These are phyloP conservation scores for Aphaenogaster ashmeadi DNA, from an alignment of 1,140 invertebrate genomes.

Conservation along the genomic window DNA sequence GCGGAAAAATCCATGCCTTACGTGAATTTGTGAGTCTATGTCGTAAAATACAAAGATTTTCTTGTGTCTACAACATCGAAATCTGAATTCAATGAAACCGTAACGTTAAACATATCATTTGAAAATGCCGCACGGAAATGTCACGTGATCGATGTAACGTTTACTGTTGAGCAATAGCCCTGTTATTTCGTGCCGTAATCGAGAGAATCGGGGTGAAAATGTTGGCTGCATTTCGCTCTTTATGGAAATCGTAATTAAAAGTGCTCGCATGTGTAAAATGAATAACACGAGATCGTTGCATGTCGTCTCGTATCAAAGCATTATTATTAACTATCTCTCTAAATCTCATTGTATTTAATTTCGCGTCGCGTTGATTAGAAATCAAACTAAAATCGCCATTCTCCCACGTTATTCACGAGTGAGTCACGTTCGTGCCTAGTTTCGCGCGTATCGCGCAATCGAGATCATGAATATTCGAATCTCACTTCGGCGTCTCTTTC, in stretches of 20 bases:
- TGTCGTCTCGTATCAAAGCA: not conserved
- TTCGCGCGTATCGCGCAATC: not conserved
- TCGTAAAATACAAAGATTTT: not conserved
- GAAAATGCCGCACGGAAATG: not conserved
- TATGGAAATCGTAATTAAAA: constrained; percentile 21
- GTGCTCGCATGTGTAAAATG: not conserved
- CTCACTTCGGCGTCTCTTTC: not conserved
- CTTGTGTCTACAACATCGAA: not conserved
- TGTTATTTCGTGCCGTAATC: constrained; percentile 14
- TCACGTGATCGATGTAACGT: constrained; percentile 7
- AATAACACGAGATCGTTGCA: not conserved
- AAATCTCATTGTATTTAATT: constrained; percentile 6
- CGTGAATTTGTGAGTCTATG: not conserved
- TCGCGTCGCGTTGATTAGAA: not conserved
- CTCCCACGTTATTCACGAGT: not conserved
- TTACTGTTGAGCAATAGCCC: constrained; percentile 8
- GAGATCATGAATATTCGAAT: not conserved
- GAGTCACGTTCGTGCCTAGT: not conserved
- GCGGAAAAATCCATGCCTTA: not conserved
- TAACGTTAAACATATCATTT: not conserved
- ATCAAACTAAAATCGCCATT: not conserved
- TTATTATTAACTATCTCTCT: not conserved
- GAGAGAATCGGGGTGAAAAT: constrained; percentile 19
- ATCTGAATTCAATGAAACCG: not conserved
- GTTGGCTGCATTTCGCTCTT: not conserved